Evolutionary conservation across 2,888 invertebrate species (phyloP), one percentile per base, ranked within the genome.

Genomic region (Zygaena filipendulae): DNA sequence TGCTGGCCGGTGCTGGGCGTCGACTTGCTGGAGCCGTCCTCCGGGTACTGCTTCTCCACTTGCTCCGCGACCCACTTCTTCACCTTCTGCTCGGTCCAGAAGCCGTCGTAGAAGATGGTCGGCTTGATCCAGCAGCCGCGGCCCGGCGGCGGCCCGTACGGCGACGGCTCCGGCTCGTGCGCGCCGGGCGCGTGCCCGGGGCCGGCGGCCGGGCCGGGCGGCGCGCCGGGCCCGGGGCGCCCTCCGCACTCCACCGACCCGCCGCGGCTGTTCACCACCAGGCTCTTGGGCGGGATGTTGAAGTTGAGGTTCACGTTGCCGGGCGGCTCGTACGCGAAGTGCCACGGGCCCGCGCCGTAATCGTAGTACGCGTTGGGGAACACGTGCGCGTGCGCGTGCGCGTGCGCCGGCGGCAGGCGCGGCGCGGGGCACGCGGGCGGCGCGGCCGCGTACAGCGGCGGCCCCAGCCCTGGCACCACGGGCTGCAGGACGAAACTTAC

Each of bases 41-140:
- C 74, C 2, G 77, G 74, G 40, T 70, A 71, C 49, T 69, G 72
- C 45, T 77, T 77, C 43, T 79, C 77, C 10, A 74, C 72, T 43
- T 79, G 81, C 40, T 80, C 80, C 3, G 81, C 72, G 2, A 77
- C 79, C 81, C 81, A 81, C 47, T 70, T 75, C 47, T 74, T 80
- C 9, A 81, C 80, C 42, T 81, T 79, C 56, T 79, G 80, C 55
- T 81, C 81, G 1, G 80, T 80, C 80, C 80, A 81, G 47, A 81
- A 81, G 1, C 81, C 81, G 24, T 80, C 80, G 33, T 81, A 80
- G 48, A 80, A 81, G 21, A 81, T 77, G 2, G 74, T 72, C 3
- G 81, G 81, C 30, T 80, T 80, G 27, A 80, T 68, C 81, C 81
- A 81, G 40, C 74, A 71, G 2, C 67, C 69, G 30, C 64, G 68